phyloP scores from a whole-genome alignment of 2,113 vertebrate genomes.

The Poeciliopsis turrubarensis region DNA sequence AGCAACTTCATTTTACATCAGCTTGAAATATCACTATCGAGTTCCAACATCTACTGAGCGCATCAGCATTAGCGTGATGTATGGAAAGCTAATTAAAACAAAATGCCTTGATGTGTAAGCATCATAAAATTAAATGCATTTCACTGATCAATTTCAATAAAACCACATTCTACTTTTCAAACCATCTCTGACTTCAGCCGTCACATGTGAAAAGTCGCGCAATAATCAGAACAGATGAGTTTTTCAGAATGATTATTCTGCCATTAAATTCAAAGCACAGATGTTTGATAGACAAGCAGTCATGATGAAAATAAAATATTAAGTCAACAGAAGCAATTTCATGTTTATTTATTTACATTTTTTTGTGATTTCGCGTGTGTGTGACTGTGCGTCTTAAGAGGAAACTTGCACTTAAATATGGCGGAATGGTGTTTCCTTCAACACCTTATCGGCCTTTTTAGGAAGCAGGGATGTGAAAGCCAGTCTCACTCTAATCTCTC shows the following conservation, averaged over 20 bases:
- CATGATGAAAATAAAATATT: too few species aligned
- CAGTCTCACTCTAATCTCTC: not conserved
- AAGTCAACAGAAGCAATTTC: too few species aligned
- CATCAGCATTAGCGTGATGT: not conserved
- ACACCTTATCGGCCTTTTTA: not conserved
- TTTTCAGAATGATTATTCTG: not conserved
- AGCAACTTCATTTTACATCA: not conserved
- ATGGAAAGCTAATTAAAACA: not conserved
- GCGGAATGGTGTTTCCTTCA: not conserved
- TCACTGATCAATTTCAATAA: too few species aligned
- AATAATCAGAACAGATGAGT: not conserved
- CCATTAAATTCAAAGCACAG: not conserved
- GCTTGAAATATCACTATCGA: not conserved
- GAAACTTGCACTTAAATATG: not conserved
- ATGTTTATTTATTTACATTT: not conserved
- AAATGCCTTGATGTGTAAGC: not conserved
- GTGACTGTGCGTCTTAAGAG: not conserved
- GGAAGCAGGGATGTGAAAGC: not conserved
- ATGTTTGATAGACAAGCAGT: not conserved
- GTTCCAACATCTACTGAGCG: not conserved
- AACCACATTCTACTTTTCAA: not conserved
- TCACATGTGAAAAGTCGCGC: not conserved
- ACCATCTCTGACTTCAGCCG: not conserved
- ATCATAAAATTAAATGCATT: not conserved
- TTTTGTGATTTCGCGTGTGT: not conserved